Evolutionary conservation across 2,797 vertebrate genomes (phyloP), one percentile per base, ranked within the genome.

Genomic region (Tragopan temminckii): DNA sequence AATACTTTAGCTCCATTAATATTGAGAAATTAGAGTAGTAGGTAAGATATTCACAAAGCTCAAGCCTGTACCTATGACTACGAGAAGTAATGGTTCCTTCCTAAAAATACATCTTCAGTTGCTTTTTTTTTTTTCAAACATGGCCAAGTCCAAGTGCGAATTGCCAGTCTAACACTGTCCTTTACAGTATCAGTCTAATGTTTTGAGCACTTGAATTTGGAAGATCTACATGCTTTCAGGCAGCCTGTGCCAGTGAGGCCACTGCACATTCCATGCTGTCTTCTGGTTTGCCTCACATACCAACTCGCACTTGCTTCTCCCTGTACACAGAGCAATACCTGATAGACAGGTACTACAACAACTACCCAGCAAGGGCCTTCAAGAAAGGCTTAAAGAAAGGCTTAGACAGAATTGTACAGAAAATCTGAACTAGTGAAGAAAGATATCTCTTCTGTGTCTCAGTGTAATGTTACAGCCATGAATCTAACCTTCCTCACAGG

Each of bases 401-500:
- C 35, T 69, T 80, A 38, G 70, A 38, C 17, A 80, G 29, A 48
- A 29, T 71, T 27, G 38, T 40, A 48, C 6, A 74, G 52, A 94
- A 92, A 92, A 81, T 42, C 46, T 19, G 20, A 75, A 38, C 17
- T 42, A 13, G 27, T 16, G n/a, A 29, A 89, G 61, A 78, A 89
- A 55, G 16, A 64, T 5, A 58, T 31, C 43, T 79, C 87, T 88
- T 78, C 19, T 45, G 58, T 57, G 79, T 58, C 67, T 86, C 36
- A 52, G 23, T 43, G 89, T 77, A 87, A 89, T 48, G 46, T 68
- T 78, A 46, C 85, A 80, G 31, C 35, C 80, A 76, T n/a, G 71
- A 68, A 68, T 91, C 45, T 77, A 94, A 88, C 31, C 23, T 53
- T 36, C 33, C 95, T 89, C 94, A 11, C 31, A 55, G 81, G 93